Evolutionary conservation across 2,113 vertebrate species (phyloP).

Genomic region (Corydoras sp.): DNA sequence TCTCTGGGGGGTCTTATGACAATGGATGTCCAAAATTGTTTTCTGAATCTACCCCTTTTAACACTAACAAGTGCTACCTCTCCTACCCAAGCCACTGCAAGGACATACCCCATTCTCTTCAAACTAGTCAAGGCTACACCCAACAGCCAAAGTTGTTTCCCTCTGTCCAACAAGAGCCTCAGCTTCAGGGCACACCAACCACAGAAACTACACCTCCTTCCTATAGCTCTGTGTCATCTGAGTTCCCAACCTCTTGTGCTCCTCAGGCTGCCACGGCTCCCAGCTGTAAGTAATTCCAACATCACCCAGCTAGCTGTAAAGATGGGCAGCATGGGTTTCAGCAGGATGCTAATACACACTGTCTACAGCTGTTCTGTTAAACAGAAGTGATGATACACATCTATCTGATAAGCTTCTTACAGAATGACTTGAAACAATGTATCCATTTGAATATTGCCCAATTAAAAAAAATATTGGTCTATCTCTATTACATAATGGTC

Average conservation of each 20-base stretch:
- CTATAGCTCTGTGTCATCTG: slow-evolving; percentile 76
- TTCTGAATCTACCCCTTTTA: slow-evolving; percentile 33
- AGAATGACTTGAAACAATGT: no score
- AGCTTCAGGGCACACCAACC: slow-evolving; percentile 52
- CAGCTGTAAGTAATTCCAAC: slow-evolving; percentile 80
- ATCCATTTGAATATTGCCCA: no score
- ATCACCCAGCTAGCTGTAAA: slow-evolving; percentile 10
- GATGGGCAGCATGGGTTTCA: background rate
- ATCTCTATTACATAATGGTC: no score
- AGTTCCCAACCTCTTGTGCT: slow-evolving; percentile 77
- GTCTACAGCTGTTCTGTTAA: slow-evolving; percentile 7
- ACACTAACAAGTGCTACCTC: no score
- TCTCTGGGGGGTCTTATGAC: slow-evolving; percentile 52
- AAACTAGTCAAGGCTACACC: slow-evolving; percentile 54
- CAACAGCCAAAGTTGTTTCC: slow-evolving; percentile 58
- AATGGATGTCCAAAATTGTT: slow-evolving; percentile 57
- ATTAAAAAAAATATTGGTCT: no score
- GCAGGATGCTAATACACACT: background rate
- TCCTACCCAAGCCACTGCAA: slow-evolving; percentile 54
- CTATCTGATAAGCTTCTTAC: no score
- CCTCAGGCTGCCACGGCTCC: slow-evolving; percentile 72
- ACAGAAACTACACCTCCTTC: slow-evolving; percentile 70
- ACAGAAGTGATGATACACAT: background rate
- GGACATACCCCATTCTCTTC: slow-evolving; percentile 58
- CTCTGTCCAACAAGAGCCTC: slow-evolving; percentile 53